Base-by-base conservation (phyloP, 2,888 invertebrate genomes). In the Drosophila formosana region DNA sequence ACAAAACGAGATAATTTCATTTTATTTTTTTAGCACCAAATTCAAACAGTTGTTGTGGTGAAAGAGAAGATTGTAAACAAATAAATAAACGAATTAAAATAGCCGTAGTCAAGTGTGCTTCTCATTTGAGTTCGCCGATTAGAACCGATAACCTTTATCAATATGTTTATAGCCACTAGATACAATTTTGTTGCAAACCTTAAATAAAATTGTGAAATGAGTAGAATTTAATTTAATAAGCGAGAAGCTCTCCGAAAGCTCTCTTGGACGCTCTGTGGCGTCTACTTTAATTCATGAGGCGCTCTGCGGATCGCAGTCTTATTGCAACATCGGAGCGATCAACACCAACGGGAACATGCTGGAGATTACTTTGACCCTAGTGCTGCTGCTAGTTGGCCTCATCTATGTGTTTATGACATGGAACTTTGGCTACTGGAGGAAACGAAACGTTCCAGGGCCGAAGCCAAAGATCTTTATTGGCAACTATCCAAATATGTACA, bases 351-450 rank as follows among this genome's bases (percentile, higher is more conserved):
- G 41, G 4, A 4, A 11, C 26, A 82, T 82, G 87, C 28, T 80
- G 49, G 53, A 62, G 46, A 49, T 81, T 41, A 79, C 88, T 46
- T 30, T 82, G 63, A 11, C 49, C 23, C 23, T 84, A 49, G n/a
- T 62, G 18, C 52, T 72, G 4, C 25, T 66, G 32, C 7, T 45
- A 4, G 47, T 26, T 1, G 76, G 49, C 0, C 63, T 84, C 51
- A 62, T 80, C 63, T 92, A 84, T 73, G 41, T 67, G 0, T 88
- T 89, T 34, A 64, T 92, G 39, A 88, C 76, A 7, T 91, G 90
- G 81, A 91, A 90, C 37, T 92, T 89, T 49, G 71, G 82, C 28
- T 92, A 91, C 69, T 93, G 93, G 93, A 89, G 89, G 30, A 90
- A 88, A 43, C 88, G 87, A 0, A 88, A 89, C 0, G 89, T 93